phyloP scores from a whole-genome alignment of 2,113 vertebrate species.

The Stegastes partitus region DNA sequence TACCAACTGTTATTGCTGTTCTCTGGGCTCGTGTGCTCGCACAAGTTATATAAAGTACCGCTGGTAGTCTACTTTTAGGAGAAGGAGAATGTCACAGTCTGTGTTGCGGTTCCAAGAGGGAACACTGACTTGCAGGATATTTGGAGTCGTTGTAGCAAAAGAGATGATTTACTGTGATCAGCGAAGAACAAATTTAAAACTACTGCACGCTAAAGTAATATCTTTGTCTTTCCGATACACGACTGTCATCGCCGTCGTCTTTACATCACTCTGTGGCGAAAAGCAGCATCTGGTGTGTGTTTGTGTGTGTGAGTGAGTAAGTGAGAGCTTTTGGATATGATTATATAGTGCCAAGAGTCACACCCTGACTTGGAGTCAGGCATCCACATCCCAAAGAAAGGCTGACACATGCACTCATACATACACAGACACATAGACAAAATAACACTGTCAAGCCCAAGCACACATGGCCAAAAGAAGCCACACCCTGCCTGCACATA shows the following conservation, averaged over 20 bases:
- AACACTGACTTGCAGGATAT: neutral
- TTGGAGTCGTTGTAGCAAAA: neutral
- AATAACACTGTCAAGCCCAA: constrained; percentile 16
- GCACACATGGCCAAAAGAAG: constrained; percentile 42
- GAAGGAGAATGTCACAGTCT: no score
- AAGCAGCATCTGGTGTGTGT: constrained; percentile 48
- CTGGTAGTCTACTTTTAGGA: no score
- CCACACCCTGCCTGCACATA: constrained; percentile 36
- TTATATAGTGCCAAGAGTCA: constrained; percentile 50
- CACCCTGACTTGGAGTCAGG: constrained; percentile 52
- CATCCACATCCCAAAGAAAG: constrained; percentile 24
- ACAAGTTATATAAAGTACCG: no score
- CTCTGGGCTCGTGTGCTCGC: no score
- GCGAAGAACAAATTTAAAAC: constrained; percentile 23
- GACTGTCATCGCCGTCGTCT: constrained; percentile 23
- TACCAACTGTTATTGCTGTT: no score
- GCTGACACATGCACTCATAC: constrained; percentile 20
- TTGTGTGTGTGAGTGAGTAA: constrained; percentile 7
- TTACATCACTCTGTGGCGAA: constrained; percentile 42
- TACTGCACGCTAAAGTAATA: neutral
- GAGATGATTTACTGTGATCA: constrained; percentile 5
- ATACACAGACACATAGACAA: constrained; percentile 5
- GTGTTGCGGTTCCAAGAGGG: neutral
- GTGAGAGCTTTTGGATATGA: constrained; percentile 48
- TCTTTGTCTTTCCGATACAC: neutral